phyloP scores from a whole-genome alignment of 2,888 invertebrate species.

The Anagyrus pseudococci region DNA sequence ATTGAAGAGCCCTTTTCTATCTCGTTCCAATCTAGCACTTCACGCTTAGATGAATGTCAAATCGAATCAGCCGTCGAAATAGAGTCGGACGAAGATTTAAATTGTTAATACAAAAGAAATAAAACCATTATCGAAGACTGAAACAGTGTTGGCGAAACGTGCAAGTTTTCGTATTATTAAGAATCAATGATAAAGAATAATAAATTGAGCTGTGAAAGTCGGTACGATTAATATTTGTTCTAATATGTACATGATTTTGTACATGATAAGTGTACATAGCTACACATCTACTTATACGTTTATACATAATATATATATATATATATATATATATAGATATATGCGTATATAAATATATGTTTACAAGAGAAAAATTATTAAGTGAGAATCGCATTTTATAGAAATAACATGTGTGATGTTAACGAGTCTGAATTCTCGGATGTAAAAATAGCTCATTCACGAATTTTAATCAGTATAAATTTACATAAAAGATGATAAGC shows the following conservation, averaged over 20 bases:
- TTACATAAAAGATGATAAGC: not conserved
- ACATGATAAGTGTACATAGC: too few species aligned
- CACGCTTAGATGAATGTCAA: conserved; percentile 5
- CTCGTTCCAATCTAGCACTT: conserved; percentile 37
- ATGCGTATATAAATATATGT: conserved; percentile 26
- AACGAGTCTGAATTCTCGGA: conserved; percentile 10
- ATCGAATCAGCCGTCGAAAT: conserved; percentile 15
- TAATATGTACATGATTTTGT: conserved; percentile 33
- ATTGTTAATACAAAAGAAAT: conserved; percentile 20
- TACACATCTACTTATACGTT: too few species aligned
- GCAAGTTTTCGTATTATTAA: conserved; percentile 26
- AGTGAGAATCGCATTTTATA: conserved; percentile 38
- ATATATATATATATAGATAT: conserved; percentile 29
- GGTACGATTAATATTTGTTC: conserved; percentile 23
- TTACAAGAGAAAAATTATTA: conserved; percentile 24
- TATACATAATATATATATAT: too few species aligned
- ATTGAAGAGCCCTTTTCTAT: conserved; percentile 52
- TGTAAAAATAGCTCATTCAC: conserved; percentile 20
- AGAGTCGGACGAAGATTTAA: conserved; percentile 43
- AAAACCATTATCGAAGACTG: conserved; percentile 32
- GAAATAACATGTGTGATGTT: conserved; percentile 31
- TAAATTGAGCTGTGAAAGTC: conserved; percentile 34
- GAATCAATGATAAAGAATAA: conserved; percentile 10
- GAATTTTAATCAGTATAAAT: conserved; percentile 23
- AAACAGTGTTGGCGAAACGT: conserved; percentile 21